Percentiles rank a stretch among this genome's conserved stretches.
Conservation (phyloP, 2,888 invertebrate genomes). For the Drosophila subquinaria region DNA sequence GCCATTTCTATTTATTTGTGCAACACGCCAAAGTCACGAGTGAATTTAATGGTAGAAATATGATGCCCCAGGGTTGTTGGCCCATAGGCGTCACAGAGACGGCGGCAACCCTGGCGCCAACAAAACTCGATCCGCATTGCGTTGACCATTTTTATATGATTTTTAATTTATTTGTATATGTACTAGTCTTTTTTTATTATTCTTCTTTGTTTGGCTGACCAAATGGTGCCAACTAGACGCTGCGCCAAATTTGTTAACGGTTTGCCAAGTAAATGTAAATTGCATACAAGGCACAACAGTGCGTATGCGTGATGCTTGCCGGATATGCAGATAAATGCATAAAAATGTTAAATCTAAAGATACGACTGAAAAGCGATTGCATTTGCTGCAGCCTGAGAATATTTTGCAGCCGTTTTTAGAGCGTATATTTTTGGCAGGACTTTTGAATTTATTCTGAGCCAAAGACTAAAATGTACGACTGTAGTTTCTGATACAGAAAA, state of each 20-base stretch:
- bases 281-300: slow-evolving; percentile 56
- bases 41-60: slow-evolving; percentile 62
- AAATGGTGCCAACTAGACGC: slow-evolving; percentile 76
- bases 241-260: slow-evolving; percentile 66
- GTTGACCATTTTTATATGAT: slow-evolving; percentile 72
- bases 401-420: slow-evolving; percentile 1
- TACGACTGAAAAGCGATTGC: slow-evolving; percentile 1
- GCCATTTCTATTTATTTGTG: slow-evolving; percentile 36
- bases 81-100: slow-evolving; percentile 60
- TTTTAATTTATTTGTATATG: slow-evolving; percentile 74
- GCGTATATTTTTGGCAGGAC: slow-evolving; percentile 19
- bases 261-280: slow-evolving; percentile 72
- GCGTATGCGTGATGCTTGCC: slow-evolving; percentile 66
- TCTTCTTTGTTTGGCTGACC: slow-evolving; percentile 56
- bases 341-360: slow-evolving; percentile 3
- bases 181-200: slow-evolving; percentile 7
- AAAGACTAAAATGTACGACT: neutral
- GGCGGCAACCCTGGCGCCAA: slow-evolving; percentile 69
- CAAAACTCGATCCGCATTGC: slow-evolving; percentile 66
- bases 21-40: slow-evolving; percentile 32
- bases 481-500: neutral
- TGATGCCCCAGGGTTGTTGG: slow-evolving; percentile 69
- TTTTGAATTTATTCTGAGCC: neutral
- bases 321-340: slow-evolving; percentile 21
- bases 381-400: neutral